phyloP scores from a whole-genome alignment of 2,113 vertebrate species.

The Typhlomys cinereus region DNA sequence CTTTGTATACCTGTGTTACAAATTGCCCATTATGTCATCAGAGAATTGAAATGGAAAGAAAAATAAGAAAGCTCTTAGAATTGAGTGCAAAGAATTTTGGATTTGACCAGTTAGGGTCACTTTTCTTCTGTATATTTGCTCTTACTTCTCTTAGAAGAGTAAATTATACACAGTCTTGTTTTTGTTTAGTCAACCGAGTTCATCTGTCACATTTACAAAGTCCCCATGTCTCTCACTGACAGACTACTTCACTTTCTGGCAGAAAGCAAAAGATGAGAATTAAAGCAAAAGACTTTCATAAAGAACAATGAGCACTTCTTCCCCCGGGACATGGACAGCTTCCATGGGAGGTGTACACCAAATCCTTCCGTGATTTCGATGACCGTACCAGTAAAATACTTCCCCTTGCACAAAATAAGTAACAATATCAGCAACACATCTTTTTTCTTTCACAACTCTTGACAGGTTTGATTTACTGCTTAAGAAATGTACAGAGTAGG shows the following conservation, averaged over 20 bases:
- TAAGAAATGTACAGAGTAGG: no score
- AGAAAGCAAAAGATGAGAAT: slow-evolving; percentile 12
- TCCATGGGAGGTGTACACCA: slow-evolving; percentile 45
- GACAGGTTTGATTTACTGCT: no score
- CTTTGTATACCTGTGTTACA: background rate
- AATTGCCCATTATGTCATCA: background rate
- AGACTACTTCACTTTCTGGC: slow-evolving; percentile 37
- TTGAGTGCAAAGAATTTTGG: background rate
- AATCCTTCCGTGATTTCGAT: slow-evolving; percentile 58
- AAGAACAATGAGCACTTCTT: slow-evolving; percentile 61
- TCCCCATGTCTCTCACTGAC: background rate
- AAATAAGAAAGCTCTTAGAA: background rate
- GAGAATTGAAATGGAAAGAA: background rate
- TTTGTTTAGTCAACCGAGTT: slow-evolving; percentile 32
- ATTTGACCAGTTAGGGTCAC: background rate
- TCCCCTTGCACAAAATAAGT: slow-evolving; percentile 47
- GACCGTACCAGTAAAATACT: slow-evolving; percentile 53
- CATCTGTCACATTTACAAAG: slow-evolving; percentile 8
- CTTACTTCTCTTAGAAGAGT: slow-evolving; percentile 11
- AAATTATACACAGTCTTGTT: background rate
- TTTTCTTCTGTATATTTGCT: slow-evolving; percentile 7
- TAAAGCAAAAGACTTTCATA: slow-evolving; percentile 42
- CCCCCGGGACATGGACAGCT: slow-evolving; percentile 51
- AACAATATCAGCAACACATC: no score
- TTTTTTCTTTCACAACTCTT: no score